A percentile compares a stretch with the other conserved stretches of the same genome.
Evolutionary conservation across 1,140 invertebrate genomes (phyloP).

Genomic region (Drosophila ambigua): DNA sequence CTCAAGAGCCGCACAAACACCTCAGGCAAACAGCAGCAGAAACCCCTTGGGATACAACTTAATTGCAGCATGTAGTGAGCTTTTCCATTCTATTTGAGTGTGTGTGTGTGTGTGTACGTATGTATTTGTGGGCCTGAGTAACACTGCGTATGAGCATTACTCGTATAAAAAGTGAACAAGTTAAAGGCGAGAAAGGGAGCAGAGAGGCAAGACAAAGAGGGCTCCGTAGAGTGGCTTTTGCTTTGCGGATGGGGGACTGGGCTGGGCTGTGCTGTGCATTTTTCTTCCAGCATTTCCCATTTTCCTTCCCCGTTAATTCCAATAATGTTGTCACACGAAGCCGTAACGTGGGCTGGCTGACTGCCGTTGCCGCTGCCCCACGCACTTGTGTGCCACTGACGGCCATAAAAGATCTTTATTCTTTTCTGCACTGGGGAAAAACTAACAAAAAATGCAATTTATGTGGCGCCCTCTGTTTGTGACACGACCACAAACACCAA

Average conservation of each 20-base stretch:
- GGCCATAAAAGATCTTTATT: slow-evolving; percentile 31
- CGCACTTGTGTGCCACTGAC: slow-evolving; percentile 10
- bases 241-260: too few relatives aligned
- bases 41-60: slow-evolving; percentile 39
- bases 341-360: too few relatives aligned
- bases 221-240: slow-evolving; percentile 6
- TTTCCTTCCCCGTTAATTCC: slow-evolving; percentile 31
- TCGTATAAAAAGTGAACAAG: slow-evolving; percentile 45
- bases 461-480: slow-evolving; percentile 32
- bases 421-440: slow-evolving; percentile 15
- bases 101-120: slow-evolving; percentile 1
- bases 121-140: neutral
- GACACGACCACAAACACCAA: slow-evolving; percentile 5
- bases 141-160: slow-evolving; percentile 64
- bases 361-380: neutral
- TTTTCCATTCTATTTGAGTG: neutral
- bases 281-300: neutral
- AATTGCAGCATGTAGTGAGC: slow-evolving; percentile 45
- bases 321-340: slow-evolving; percentile 19
- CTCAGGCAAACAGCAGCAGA: slow-evolving; percentile 5
- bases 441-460: slow-evolving; percentile 75
- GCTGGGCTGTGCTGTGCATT: too few relatives aligned
- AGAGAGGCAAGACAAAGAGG: neutral
- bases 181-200: slow-evolving; percentile 2
- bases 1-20: slow-evolving; percentile 39